Evolutionary conservation across 2,888 invertebrate species (phyloP).

Genomic region (Conomelus anceps): DNA sequence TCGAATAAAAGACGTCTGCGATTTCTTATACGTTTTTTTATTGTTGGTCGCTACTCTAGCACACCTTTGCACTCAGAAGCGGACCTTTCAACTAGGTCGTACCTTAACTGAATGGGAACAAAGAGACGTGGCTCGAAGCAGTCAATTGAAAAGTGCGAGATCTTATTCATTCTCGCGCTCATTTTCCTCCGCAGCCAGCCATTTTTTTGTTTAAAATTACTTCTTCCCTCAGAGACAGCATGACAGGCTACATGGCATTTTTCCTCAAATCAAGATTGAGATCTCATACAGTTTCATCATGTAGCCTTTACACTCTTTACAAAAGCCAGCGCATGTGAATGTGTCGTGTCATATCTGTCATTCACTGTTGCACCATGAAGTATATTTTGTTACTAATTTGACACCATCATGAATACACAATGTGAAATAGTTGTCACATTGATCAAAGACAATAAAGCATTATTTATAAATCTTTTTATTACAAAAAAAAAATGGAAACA

Average conservation of each 20-base stretch:
- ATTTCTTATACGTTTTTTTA: background rate
- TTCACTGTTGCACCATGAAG: too few relatives aligned
- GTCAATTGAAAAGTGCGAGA: background rate
- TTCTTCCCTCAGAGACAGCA: background rate
- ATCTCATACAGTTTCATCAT: background rate
- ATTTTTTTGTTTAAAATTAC: background rate
- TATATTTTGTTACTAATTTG: too few relatives aligned
- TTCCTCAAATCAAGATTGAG: background rate
- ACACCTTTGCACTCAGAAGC: background rate
- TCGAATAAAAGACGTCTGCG: background rate
- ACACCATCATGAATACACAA: too few relatives aligned
- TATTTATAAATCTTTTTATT: too few relatives aligned
- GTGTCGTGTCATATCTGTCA: too few relatives aligned
- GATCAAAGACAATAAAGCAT: too few relatives aligned
- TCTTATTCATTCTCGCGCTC: background rate
- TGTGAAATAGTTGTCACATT: too few relatives aligned
- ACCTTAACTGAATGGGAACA: background rate
- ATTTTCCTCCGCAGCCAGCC: background rate
- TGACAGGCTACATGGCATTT: background rate
- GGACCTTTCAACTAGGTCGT: background rate
- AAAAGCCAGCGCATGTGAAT: background rate
- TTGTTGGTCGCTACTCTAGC: background rate
- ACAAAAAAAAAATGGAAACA: too few relatives aligned
- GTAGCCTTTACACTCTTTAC: background rate
- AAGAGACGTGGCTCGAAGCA: background rate